A percentile compares a stretch with the other conserved stretches of the same genome.
Evolutionary conservation across 2,797 vertebrate genomes (phyloP).

Genomic region (Trematocara caparti): DNA sequence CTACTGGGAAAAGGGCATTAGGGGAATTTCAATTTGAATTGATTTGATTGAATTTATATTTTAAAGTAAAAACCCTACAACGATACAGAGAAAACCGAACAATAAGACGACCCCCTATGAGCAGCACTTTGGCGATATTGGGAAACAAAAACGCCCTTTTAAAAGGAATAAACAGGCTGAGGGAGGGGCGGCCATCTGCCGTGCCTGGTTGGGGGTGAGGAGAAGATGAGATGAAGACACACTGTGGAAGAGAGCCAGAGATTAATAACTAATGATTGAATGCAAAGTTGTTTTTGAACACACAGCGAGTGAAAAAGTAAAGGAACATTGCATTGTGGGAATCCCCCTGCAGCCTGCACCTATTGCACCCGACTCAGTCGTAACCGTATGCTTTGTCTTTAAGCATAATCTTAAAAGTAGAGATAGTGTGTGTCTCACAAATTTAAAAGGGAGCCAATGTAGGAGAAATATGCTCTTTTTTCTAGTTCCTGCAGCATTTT

Average conservation of each 20-base stretch:
- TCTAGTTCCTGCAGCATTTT: not conserved
- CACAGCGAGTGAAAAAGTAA: not conserved
- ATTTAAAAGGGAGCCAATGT: not conserved
- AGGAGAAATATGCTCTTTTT: not conserved
- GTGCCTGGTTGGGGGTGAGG: not conserved
- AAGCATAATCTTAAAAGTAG: not conserved
- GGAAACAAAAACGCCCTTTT: not conserved
- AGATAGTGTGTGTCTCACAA: not conserved
- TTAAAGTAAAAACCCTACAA: not conserved
- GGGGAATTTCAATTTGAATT: not conserved
- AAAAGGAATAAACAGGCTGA: not conserved
- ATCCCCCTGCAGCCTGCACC: not conserved
- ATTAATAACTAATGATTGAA: not conserved
- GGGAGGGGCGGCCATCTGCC: not conserved
- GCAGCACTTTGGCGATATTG: not conserved
- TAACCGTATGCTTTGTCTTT: not conserved
- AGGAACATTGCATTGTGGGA: not conserved
- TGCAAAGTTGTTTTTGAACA: not conserved
- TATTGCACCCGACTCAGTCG: not conserved
- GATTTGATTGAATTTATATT: not conserved
- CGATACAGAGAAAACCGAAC: not conserved
- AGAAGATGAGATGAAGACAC: not conserved
- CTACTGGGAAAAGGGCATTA: not conserved
- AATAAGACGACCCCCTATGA: not conserved
- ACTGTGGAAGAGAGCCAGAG: not conserved